These are phyloP conservation scores for Pachycephus smyrnensis DNA, from an alignment of 2,888 invertebrate genomes.

Conservation along the genomic window DNA sequence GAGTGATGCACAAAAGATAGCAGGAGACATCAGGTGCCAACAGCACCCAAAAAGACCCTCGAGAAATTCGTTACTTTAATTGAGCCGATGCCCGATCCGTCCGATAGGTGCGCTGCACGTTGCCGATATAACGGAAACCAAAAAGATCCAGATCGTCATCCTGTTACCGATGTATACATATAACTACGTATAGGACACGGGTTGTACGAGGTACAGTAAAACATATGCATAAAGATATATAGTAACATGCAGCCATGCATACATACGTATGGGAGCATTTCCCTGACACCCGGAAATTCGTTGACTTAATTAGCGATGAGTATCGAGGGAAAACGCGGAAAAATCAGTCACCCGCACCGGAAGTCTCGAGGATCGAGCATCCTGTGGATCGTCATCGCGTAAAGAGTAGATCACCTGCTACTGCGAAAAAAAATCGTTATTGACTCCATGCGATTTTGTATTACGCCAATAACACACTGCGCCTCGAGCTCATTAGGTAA, in stretches of 20 bases:
- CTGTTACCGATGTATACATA: neutral
- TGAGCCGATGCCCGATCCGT: neutral
- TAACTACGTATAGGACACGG: neutral
- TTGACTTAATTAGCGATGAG: neutral
- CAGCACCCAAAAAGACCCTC: neutral
- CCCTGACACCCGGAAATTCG: neutral
- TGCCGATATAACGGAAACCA: neutral
- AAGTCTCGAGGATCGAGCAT: neutral
- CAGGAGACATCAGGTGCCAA: slow-evolving; percentile 37
- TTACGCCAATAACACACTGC: neutral
- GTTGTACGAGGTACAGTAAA: neutral
- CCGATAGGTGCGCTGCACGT: neutral
- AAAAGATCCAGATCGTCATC: neutral
- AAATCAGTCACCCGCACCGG: neutral
- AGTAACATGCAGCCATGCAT: neutral
- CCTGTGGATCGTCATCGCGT: neutral
- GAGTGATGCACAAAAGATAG: slow-evolving; percentile 52
- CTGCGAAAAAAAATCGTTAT: neutral
- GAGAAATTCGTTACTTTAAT: neutral
- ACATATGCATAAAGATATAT: neutral
- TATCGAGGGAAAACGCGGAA: neutral
- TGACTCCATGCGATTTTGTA: neutral
- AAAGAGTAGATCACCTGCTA: neutral
- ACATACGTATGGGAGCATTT: neutral
- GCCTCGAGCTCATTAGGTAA: neutral